These are phyloP conservation scores for Schizopygopsis pylzovi DNA, from an alignment of 2,797 vertebrate genomes.

Conservation along the genomic window DNA sequence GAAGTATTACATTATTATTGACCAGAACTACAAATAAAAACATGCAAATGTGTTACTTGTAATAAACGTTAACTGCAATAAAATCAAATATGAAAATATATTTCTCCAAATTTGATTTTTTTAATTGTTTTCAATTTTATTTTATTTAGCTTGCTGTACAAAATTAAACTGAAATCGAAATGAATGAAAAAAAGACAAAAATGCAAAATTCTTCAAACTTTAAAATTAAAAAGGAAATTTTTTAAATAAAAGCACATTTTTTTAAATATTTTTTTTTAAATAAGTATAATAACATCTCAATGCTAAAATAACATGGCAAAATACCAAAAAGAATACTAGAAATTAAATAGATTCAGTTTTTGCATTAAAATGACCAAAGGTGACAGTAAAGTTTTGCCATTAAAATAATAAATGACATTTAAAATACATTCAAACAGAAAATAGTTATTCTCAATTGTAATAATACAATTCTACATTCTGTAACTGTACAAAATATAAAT, in stretches of 20 bases:
- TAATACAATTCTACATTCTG: not conserved
- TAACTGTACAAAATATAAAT: not conserved
- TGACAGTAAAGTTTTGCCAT: not conserved
- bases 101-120: no score
- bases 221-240: no score
- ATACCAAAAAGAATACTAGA: not conserved
- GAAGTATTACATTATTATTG: not conserved
- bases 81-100: not conserved
- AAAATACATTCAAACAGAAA: not conserved
- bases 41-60: not conserved
- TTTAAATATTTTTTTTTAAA: no score
- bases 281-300: not conserved
- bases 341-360: not conserved
- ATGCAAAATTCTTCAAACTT: no score
- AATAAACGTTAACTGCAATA: not conserved
- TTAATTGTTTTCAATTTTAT: no score
- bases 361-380: not conserved
- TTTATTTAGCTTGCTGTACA: not conserved
- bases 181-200: not conserved
- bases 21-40: not conserved
- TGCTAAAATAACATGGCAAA: not conserved
- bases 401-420: no score
- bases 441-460: not conserved
- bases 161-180: not conserved
- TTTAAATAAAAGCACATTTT: no score